Percentiles rank a stretch among this genome's conserved stretches.
phyloP scores from a whole-genome alignment of 2,113 vertebrate genomes.

The Lampris incognitus region DNA sequence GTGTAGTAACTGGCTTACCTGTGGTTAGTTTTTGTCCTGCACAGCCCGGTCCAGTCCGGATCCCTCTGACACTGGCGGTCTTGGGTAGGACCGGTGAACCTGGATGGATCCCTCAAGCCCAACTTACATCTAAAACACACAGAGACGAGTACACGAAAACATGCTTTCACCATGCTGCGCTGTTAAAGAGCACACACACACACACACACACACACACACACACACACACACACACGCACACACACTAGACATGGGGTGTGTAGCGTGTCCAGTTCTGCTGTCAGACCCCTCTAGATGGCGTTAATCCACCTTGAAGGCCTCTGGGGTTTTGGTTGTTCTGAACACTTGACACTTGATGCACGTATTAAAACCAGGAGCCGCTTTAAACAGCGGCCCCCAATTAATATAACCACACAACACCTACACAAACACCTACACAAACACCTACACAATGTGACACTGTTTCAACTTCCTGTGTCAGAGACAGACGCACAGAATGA shows the following conservation, averaged over 20 bases:
- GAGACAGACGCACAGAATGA: background rate
- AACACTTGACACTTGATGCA: constrained; percentile 27
- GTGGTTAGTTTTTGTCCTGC: background rate
- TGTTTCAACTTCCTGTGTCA: constrained; percentile 7
- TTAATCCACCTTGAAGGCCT: constrained; percentile 74
- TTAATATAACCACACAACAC: background rate
- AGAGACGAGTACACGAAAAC: constrained; percentile 29
- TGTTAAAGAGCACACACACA: background rate
- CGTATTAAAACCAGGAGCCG: background rate
- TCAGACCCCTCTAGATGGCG: constrained; percentile 83
- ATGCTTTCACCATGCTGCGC: constrained; percentile 18
- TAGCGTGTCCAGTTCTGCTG: constrained; percentile 48
- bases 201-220: background rate
- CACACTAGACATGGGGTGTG: background rate
- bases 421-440: too few species aligned
- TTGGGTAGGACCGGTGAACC: constrained; percentile 7
- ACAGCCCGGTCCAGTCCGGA: background rate
- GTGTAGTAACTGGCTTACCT: background rate
- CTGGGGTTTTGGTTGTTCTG: constrained; percentile 37
- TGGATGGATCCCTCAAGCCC: background rate
- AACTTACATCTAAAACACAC: constrained; percentile 13
- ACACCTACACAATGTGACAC: background rate
- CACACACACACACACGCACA: constrained; percentile 11
- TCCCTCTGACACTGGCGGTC: constrained; percentile 6
- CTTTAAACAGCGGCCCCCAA: background rate